Evolutionary conservation across 2,113 vertebrate species (phyloP), one percentile per base, ranked within the genome.

Genomic region (Serranochromis macrocephalus): DNA sequence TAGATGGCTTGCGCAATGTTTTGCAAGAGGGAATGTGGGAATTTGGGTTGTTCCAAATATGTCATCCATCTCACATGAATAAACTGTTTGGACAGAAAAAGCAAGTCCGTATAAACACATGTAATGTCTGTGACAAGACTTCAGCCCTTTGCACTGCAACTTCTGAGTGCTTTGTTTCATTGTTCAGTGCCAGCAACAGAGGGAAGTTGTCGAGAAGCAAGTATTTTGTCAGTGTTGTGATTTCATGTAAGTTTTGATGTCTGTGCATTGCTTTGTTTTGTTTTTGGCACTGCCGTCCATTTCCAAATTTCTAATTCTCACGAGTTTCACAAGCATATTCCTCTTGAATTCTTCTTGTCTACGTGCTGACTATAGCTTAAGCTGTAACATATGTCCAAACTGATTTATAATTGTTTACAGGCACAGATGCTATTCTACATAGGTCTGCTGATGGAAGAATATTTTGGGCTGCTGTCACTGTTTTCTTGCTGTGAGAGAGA

Each of bases 61-160:
- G 85, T 88, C 85, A 80, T 93, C 87, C 84, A 81, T 94, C 90
- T 91, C 85, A 31, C 75, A 57, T 21, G n/a, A 21, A 88, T 91
- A 92, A 94, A 95, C 81, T 86, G 86, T 94, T 94, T 94, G 86
- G 93, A 94, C 89, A 86, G 42, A 80, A 87, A 90, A 63, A 92
- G 84, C 84, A 54, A 81, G 80, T 79, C 73, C 36, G 54, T 49
- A 55, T 82, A 88, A 55, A 87, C 86, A 87, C 54, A 82, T 53
- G 40, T 31, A 10, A 19, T 8, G 55, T 24, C 54, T 88, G 49
- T 71, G 89, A 91, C 85, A 89, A 7, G 75, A 66, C 84, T 79
- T 85, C 82, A 89, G 81, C 24, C 29, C 54, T 75, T 87, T 80
- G 53, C 66, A 82, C 84, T 17, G 49, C 26, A 49, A 31, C 81